phyloP scores from a whole-genome alignment of 2,888 invertebrate genomes.

The Petrolisthes cinctipes region DNA sequence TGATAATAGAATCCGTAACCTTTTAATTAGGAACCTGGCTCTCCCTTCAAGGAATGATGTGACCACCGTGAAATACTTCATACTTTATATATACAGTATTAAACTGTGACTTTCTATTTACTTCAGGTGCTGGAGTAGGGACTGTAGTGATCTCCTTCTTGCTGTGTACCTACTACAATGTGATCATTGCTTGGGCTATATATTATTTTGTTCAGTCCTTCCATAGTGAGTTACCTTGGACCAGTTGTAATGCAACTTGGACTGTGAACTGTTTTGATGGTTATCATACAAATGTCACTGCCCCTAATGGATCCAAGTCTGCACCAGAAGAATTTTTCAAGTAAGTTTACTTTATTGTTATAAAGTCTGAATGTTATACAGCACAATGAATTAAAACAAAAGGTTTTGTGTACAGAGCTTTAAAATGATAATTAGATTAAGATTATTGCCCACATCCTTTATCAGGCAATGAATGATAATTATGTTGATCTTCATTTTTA shows the following conservation, averaged over 20 bases:
- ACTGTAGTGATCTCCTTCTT: conserved; percentile 94
- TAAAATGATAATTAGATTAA: too few species aligned
- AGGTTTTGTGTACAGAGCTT: too few species aligned
- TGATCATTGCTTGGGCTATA: conserved; percentile 78
- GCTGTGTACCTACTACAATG: conserved; percentile 76
- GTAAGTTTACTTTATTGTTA: conserved; percentile 8
- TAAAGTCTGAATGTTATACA: neutral
- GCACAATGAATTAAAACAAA: too few species aligned
- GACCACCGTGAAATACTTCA: too few species aligned
- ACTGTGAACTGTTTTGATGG: conserved; percentile 84
- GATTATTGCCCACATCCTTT: too few species aligned
- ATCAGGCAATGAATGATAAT: too few species aligned
- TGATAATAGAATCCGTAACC: too few species aligned
- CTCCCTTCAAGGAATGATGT: too few species aligned
- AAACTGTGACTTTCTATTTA: neutral
- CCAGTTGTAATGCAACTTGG: conserved; percentile 73
- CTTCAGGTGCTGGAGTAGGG: conserved; percentile 91
- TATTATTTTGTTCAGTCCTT: conserved; percentile 78
- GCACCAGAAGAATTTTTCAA: conserved; percentile 59
- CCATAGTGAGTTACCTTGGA: conserved; percentile 76
- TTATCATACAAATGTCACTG: conserved; percentile 26
- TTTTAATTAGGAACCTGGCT: too few species aligned
- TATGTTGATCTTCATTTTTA: too few species aligned
- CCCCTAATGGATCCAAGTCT: conserved; percentile 38
- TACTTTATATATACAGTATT: too few species aligned